phyloP scores from a whole-genome alignment of 2,113 vertebrate species.

The Noctilio leporinus region DNA sequence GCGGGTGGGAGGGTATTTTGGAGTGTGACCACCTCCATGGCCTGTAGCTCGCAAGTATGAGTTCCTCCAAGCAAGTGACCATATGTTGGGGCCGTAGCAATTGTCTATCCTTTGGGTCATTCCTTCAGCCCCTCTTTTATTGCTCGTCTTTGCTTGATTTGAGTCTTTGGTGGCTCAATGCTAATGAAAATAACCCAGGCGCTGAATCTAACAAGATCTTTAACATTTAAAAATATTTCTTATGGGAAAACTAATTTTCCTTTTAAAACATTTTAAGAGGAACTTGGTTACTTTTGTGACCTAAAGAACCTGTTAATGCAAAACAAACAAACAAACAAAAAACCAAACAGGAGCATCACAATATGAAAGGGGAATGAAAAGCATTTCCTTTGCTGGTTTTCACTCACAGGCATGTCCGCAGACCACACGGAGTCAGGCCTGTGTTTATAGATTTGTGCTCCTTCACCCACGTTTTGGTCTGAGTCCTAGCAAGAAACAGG shows the following conservation, averaged over 20 bases:
- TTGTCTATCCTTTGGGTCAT: neutral
- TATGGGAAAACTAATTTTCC: neutral
- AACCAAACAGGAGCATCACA: too few species aligned
- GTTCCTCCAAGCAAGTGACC: neutral
- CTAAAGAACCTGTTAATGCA: neutral
- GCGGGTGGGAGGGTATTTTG: neutral
- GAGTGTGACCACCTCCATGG: neutral
- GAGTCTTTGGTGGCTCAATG: neutral
- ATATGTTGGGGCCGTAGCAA: neutral
- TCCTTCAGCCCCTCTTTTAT: neutral
- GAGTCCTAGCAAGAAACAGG: neutral
- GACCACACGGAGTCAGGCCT: neutral
- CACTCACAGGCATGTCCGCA: neutral
- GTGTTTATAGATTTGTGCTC: neutral
- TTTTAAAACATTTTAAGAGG: neutral
- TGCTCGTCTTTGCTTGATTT: neutral
- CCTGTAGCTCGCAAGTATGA: neutral
- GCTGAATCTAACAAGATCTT: neutral
- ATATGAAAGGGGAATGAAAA: neutral
- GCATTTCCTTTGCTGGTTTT: neutral
- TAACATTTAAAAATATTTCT: neutral
- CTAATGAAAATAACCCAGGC: neutral
- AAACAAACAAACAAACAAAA: neutral
- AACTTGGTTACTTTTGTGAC: neutral
- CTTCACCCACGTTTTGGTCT: neutral